Conservation (phyloP, 2,888 invertebrate genomes). For the Lycophotia porphyrea region DNA sequence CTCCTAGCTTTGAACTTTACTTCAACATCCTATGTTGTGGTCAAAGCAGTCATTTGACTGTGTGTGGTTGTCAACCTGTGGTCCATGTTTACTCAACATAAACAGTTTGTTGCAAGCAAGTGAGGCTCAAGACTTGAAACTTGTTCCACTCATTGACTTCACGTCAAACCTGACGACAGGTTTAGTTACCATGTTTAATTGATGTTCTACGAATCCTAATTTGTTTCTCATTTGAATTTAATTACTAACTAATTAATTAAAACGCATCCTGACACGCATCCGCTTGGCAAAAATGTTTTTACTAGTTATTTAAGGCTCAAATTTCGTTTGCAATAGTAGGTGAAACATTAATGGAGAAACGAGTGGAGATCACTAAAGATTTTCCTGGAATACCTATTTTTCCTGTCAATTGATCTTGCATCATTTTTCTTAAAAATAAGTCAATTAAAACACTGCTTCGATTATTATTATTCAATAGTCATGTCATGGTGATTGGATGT, state of each 20-base stretch:
- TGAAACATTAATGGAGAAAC: neutral
- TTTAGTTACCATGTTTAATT: constrained; percentile 48
- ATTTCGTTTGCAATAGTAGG: neutral
- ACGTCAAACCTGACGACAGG: constrained; percentile 48
- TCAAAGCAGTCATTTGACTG: neutral
- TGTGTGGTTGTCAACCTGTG: neutral
- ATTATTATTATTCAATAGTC: constrained; percentile 50
- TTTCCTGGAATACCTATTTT: constrained; percentile 15
- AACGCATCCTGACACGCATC: constrained; percentile 18
- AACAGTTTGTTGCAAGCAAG: constrained; percentile 30
- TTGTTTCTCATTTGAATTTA: constrained; percentile 51
- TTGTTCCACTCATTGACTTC: constrained; percentile 45
- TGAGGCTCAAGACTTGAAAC: constrained; percentile 29
- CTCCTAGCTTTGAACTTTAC: neutral
- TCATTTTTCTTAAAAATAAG: constrained; percentile 22
- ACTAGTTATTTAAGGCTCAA: neutral
- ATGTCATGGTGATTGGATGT: constrained; percentile 41
- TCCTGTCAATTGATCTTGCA: constrained; percentile 19
- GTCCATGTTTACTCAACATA: constrained; percentile 38
- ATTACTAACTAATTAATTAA: constrained; percentile 27
- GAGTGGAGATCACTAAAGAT: neutral
- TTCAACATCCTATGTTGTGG: neutral
- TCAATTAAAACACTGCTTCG: constrained; percentile 20
- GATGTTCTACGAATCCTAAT: constrained; percentile 32
- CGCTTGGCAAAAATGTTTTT: constrained; percentile 5